A percentile compares a stretch with the other conserved stretches of the same genome.
phyloP scores from a whole-genome alignment of 2,888 invertebrate species.

The Melieria omissa region DNA sequence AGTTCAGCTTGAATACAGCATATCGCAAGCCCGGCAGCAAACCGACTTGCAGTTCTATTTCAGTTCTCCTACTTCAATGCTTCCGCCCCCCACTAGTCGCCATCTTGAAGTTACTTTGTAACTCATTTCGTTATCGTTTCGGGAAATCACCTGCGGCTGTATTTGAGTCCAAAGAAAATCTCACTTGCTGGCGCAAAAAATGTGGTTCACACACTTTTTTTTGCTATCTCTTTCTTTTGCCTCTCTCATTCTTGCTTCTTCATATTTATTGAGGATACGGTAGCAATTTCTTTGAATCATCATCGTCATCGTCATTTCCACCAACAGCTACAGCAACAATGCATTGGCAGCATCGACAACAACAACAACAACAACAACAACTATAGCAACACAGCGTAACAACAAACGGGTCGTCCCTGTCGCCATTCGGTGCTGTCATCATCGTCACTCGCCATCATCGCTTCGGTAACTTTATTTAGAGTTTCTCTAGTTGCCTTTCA shows the following conservation, averaged over 20 bases:
- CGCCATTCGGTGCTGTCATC: too few relatives aligned
- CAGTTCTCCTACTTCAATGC: conserved; percentile 1
- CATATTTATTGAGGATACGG: background rate
- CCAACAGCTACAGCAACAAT: background rate
- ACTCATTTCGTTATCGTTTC: conserved; percentile 25
- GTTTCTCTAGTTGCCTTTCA: background rate
- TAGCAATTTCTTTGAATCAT: conserved; percentile 4
- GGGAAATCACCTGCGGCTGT: conserved; percentile 23
- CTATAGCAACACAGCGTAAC: too few relatives aligned
- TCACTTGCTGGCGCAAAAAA: conserved; percentile 1
- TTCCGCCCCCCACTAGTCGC: background rate
- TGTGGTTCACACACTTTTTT: too few relatives aligned
- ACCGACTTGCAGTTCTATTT: background rate
- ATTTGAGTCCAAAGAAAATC: conserved; percentile 17
- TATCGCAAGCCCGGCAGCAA: too few relatives aligned
- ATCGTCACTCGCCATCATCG: too few relatives aligned
- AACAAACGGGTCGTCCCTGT: too few relatives aligned
- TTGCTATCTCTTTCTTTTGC: background rate
- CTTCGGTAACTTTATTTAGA: conserved; percentile 1
- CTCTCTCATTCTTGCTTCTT: background rate
- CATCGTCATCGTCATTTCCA: background rate
- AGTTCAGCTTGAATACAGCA: too few relatives aligned
- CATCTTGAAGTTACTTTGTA: conserved; percentile 10
- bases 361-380: too few relatives aligned
- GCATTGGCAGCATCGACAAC: too few relatives aligned